Evolutionary conservation across 2,797 vertebrate species (phyloP).

Genomic region (Brachyrhaphis roseni): DNA sequence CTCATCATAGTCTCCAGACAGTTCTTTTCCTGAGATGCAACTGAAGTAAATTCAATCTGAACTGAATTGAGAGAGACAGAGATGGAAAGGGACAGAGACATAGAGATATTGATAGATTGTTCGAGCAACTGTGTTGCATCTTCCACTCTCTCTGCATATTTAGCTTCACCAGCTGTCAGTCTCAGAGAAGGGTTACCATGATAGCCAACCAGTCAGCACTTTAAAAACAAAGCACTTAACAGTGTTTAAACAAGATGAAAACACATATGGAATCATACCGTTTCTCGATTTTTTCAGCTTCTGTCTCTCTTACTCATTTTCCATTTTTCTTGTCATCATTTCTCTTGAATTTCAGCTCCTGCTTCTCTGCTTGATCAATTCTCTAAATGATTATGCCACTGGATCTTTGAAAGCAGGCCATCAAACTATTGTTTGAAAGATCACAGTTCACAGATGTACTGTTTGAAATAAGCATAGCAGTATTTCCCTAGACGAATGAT

Average conservation of each 20-base stretch:
- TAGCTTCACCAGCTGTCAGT: slow-evolving; percentile 61
- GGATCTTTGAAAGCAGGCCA: slow-evolving; percentile 36
- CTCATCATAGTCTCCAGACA: slow-evolving; percentile 25
- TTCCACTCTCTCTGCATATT: slow-evolving; percentile 37
- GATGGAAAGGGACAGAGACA: slow-evolving; percentile 63
- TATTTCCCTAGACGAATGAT: slow-evolving; percentile 66
- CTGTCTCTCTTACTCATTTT: neutral
- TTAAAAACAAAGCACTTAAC: slow-evolving; percentile 48
- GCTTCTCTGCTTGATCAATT: slow-evolving; percentile 33
- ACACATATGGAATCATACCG: slow-evolving; percentile 8
- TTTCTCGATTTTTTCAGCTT: neutral
- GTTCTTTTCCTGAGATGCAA: slow-evolving; percentile 31
- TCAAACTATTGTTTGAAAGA: slow-evolving; percentile 50
- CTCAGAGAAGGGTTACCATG: slow-evolving; percentile 57
- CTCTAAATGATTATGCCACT: slow-evolving; percentile 42
- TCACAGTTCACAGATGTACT: slow-evolving; percentile 44
- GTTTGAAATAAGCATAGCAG: slow-evolving; percentile 49
- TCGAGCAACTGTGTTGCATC: slow-evolving; percentile 37
- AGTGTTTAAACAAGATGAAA: slow-evolving; percentile 20
- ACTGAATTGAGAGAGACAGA: slow-evolving; percentile 54
- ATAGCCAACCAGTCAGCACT: slow-evolving; percentile 43
- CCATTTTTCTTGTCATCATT: neutral
- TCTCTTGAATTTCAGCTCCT: slow-evolving; percentile 24
- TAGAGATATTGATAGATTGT: slow-evolving; percentile 61
- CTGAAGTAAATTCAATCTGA: slow-evolving; percentile 54